phyloP scores from a whole-genome alignment of 2,888 invertebrate species.

The Axea sp. region DNA sequence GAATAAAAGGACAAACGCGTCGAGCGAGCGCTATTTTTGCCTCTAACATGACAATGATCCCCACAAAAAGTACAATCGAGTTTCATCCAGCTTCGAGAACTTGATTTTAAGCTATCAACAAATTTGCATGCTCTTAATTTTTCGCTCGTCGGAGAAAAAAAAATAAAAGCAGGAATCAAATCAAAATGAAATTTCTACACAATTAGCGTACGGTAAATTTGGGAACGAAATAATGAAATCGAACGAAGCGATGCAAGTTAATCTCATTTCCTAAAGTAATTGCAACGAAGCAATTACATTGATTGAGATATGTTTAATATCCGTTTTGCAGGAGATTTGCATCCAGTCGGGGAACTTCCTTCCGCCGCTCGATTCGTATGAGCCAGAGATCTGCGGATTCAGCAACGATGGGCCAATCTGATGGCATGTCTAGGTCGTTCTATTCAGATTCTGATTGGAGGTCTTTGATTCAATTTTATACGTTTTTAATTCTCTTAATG shows the following conservation, averaged over 20 bases:
- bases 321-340: constrained; percentile 59
- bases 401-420: constrained; percentile 53
- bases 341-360: constrained; percentile 57
- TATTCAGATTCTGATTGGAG: constrained; percentile 60
- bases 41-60: background rate
- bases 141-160: background rate
- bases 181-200: no score
- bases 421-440: constrained; percentile 46
- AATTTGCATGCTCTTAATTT: constrained; percentile 9
- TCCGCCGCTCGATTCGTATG: constrained; percentile 56
- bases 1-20: constrained; percentile 14
- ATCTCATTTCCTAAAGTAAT: constrained; percentile 51
- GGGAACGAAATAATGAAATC: constrained; percentile 35
- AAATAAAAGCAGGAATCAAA: no score
- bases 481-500: constrained; percentile 35
- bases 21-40: constrained; percentile 10
- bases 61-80: constrained; percentile 6
- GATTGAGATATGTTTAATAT: constrained; percentile 60
- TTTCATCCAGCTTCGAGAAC: constrained; percentile 1
- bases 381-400: constrained; percentile 60
- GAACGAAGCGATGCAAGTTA: constrained; percentile 36
- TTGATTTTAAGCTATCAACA: constrained; percentile 8
- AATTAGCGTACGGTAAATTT: constrained; percentile 3
- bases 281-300: constrained; percentile 57
- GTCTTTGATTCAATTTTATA: constrained; percentile 40